Evolutionary conservation across 53 echinoderm and acorn worm species (phyloP).

Genomic region (Temnopleurus reevesii): DNA sequence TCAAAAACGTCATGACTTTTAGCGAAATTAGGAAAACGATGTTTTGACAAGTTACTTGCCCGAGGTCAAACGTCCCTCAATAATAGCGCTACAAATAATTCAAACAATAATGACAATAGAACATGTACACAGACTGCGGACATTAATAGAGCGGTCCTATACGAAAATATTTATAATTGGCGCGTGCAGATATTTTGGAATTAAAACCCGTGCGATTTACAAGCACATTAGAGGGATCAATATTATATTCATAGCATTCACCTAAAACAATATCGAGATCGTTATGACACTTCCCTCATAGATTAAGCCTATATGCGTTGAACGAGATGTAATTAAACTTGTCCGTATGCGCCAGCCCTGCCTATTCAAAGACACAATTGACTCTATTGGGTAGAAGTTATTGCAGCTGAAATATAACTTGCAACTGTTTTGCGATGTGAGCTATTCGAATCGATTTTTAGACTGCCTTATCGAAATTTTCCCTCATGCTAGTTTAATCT

Average conservation of each 20-base stretch:
- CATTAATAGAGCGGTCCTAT: neutral
- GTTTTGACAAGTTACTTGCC: neutral
- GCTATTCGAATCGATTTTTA: neutral
- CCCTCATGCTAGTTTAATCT: too few relatives aligned
- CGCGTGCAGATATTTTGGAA: conserved; percentile 10
- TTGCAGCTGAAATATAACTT: neutral
- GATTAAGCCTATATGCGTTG: too few relatives aligned
- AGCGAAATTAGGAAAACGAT: too few relatives aligned
- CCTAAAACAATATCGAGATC: too few relatives aligned
- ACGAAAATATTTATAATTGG: neutral
- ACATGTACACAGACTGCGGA: neutral
- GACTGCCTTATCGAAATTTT: too few relatives aligned
- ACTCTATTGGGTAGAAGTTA: neutral
- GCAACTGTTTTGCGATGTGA: neutral
- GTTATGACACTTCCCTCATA: too few relatives aligned
- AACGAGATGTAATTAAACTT: neutral
- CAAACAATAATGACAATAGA: neutral
- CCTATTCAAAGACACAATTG: neutral
- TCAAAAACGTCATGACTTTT: too few relatives aligned
- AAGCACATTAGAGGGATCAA: neutral
- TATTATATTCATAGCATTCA: too few relatives aligned
- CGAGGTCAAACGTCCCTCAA: neutral
- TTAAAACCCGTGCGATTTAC: neutral
- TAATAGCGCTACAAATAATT: neutral
- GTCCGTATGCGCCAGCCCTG: neutral